These are phyloP conservation scores for Polyploca ridens DNA, from an alignment of 2,888 invertebrate species.

Conservation along the genomic window DNA sequence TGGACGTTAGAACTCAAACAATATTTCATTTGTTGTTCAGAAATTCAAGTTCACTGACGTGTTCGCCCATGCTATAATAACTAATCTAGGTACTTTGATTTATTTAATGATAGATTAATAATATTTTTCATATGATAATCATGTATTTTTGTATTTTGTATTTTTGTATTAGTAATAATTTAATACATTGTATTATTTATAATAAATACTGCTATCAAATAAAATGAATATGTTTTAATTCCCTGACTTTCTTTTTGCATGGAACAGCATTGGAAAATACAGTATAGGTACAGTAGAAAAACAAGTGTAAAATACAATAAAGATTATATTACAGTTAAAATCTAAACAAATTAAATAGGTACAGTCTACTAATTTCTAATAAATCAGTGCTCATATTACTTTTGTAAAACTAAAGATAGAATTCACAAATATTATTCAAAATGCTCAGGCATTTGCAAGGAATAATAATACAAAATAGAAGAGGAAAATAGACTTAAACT, in stretches of 20 bases:
- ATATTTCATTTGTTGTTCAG: too few relatives aligned
- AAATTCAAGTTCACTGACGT: too few relatives aligned
- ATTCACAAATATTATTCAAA: background rate
- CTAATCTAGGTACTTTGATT: too few relatives aligned
- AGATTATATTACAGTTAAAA: background rate
- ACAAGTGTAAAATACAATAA: too few relatives aligned
- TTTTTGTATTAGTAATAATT: background rate
- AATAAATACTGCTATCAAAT: background rate
- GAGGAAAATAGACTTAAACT: constrained; percentile 5
- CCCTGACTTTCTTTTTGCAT: too few relatives aligned
- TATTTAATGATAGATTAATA: too few relatives aligned
- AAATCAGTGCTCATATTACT: constrained; percentile 16
- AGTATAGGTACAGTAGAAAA: background rate
- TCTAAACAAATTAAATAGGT: constrained; percentile 16
- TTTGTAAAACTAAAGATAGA: background rate
- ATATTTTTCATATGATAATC: too few relatives aligned
- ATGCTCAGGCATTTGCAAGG: constrained; percentile 10
- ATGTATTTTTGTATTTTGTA: too few relatives aligned
- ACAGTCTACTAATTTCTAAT: constrained; percentile 15
- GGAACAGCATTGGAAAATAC: background rate
- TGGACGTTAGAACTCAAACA: too few relatives aligned
- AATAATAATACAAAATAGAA: constrained; percentile 1
- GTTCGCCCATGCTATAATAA: too few relatives aligned
- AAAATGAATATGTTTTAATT: too few relatives aligned
- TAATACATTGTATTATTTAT: background rate